phyloP scores from a whole-genome alignment of 1,140 invertebrate species.

The Eurosta solidaginis region DNA sequence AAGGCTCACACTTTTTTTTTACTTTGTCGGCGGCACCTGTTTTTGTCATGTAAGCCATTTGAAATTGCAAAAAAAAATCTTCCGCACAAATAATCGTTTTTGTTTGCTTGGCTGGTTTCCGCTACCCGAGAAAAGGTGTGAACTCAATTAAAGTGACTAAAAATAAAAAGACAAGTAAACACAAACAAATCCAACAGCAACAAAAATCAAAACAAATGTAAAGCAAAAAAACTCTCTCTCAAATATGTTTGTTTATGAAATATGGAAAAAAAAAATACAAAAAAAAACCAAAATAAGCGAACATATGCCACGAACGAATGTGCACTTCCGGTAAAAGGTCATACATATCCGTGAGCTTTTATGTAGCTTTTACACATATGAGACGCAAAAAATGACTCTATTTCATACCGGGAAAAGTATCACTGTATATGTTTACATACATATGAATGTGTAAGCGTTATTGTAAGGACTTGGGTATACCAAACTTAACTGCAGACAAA shows the following conservation, averaged over 20 bases:
- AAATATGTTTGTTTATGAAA: too few relatives aligned
- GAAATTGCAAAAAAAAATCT: too few relatives aligned
- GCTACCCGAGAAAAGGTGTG: not conserved
- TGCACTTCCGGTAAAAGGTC: not conserved
- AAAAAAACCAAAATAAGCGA: not conserved
- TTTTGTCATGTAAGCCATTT: too few relatives aligned
- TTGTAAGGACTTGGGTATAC: not conserved
- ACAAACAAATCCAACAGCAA: not conserved
- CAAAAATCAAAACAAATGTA: not conserved
- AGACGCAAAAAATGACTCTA: too few relatives aligned
- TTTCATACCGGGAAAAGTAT: too few relatives aligned
- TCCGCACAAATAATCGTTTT: not conserved
- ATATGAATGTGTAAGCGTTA: too few relatives aligned
- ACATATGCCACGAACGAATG: not conserved
- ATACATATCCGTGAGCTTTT: too few relatives aligned
- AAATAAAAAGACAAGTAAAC: not conserved
- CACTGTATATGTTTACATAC: not conserved
- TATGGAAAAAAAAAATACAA: too few relatives aligned
- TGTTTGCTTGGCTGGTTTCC: not conserved
- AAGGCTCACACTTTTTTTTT: not conserved
- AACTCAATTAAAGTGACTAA: not conserved
- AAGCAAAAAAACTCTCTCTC: not conserved
- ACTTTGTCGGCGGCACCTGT: not conserved
- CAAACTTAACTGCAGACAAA: slow-evolving; percentile 1
- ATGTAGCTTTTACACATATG: too few relatives aligned